Evolutionary conservation across 2,888 invertebrate species (phyloP).

Genomic region (Sesamia inferens): DNA sequence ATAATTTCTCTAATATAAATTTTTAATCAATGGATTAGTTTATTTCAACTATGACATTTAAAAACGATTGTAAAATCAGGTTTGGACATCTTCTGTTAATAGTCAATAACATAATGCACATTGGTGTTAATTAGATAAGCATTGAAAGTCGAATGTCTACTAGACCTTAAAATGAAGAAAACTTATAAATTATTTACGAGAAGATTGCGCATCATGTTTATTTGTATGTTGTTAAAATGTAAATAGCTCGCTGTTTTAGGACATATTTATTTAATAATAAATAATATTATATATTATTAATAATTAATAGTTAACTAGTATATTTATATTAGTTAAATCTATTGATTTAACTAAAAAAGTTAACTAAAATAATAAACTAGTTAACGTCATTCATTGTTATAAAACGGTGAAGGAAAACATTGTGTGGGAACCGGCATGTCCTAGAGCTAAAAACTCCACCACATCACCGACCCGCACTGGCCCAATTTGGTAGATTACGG

Average conservation of each 20-base stretch:
- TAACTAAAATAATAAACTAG: too few relatives aligned
- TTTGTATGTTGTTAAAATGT: constrained; percentile 19
- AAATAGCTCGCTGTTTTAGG: constrained; percentile 6
- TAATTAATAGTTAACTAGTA: too few relatives aligned
- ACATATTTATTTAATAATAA: too few relatives aligned
- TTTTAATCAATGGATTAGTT: constrained; percentile 1
- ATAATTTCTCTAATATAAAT: background rate
- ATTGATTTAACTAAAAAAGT: too few relatives aligned
- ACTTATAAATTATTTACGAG: constrained; percentile 2
- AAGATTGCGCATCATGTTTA: background rate
- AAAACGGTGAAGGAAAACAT: too few relatives aligned
- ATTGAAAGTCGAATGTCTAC: constrained; percentile 1
- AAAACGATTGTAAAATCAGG: constrained; percentile 6
- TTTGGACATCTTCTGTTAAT: constrained; percentile 12
- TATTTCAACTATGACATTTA: constrained; percentile 23
- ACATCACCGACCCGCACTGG: too few relatives aligned
- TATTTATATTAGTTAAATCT: too few relatives aligned
- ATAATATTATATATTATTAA: too few relatives aligned
- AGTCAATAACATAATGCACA: constrained; percentile 30
- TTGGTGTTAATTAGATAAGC: constrained; percentile 22
- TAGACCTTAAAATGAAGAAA: background rate
- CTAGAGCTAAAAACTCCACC: too few relatives aligned
- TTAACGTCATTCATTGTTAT: too few relatives aligned
- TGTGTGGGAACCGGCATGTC: too few relatives aligned
- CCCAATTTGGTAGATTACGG: too few relatives aligned